Evolutionary conservation across 2,888 invertebrate species (phyloP).

Genomic region (Macrosoma leucophasiata): DNA sequence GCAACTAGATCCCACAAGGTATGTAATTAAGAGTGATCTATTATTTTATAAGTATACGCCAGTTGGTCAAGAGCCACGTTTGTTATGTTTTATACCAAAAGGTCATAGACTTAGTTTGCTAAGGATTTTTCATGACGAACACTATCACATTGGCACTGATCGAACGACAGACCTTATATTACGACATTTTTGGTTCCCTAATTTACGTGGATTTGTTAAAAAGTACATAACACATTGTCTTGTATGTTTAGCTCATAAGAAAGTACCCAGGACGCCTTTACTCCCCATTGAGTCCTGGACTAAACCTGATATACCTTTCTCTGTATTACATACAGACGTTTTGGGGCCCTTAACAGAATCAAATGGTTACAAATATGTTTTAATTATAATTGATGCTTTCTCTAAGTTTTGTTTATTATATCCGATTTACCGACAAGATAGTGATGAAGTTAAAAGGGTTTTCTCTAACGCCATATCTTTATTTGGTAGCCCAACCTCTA

Average conservation of each 20-base stretch:
- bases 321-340: conserved; percentile 4
- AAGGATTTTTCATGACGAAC: conserved; percentile 18
- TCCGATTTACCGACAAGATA: conserved; percentile 7
- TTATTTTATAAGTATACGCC: conserved; percentile 12
- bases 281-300: conserved; percentile 3
- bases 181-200: conserved; percentile 17
- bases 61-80: conserved; percentile 10
- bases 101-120: conserved; percentile 19
- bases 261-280: too few relatives aligned
- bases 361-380: conserved; percentile 7
- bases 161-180: conserved; percentile 10
- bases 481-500: conserved; percentile 4
- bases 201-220: conserved; percentile 3
- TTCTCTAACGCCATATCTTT: conserved; percentile 5
- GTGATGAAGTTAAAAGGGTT: too few relatives aligned
- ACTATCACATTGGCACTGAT: conserved; percentile 8
- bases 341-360: conserved; percentile 10
- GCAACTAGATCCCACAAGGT: too few relatives aligned
- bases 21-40: too few relatives aligned
- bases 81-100: conserved; percentile 20
- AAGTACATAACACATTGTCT: conserved; percentile 9
- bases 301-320: conserved; percentile 4
- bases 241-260: too few relatives aligned
- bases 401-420: conserved; percentile 10
- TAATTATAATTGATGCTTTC: conserved; percentile 10